Conservation (phyloP, 2,888 invertebrate species). For the Cyclophora punctaria region DNA sequence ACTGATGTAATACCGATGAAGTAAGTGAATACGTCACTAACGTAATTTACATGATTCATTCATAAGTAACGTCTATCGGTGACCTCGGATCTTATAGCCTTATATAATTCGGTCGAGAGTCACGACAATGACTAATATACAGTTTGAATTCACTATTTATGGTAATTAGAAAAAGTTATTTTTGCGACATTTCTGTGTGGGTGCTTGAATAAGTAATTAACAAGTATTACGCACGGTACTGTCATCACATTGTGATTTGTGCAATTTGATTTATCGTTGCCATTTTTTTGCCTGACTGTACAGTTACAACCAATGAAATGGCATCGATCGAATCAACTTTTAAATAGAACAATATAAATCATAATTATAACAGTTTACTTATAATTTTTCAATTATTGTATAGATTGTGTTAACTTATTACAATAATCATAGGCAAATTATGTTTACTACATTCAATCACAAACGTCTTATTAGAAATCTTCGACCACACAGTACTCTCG, state of each 20-base stretch:
- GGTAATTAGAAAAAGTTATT: constrained; percentile 40
- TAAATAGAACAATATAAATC: too few relatives aligned
- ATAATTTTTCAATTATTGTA: too few relatives aligned
- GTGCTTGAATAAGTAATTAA: constrained; percentile 24
- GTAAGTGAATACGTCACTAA: background rate
- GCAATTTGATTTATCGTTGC: too few relatives aligned
- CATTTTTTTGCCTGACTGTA: too few relatives aligned
- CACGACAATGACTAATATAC: constrained; percentile 30
- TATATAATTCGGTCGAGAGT: constrained; percentile 30
- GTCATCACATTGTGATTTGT: background rate
- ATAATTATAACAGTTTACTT: too few relatives aligned
- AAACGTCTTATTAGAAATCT: too few relatives aligned
- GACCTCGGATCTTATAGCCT: constrained; percentile 37
- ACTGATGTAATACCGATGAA: too few relatives aligned
- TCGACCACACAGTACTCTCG: background rate
- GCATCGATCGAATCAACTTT: too few relatives aligned
- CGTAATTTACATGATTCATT: constrained; percentile 34
- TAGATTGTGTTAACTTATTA: too few relatives aligned
- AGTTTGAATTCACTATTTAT: constrained; percentile 32
- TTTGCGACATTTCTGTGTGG: constrained; percentile 23
- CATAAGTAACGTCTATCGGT: constrained; percentile 24
- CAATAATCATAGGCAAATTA: too few relatives aligned
- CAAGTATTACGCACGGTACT: constrained; percentile 4
- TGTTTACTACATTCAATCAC: too few relatives aligned
- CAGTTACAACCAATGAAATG: too few relatives aligned